Percentiles rank a stretch among this genome's conserved stretches.
phyloP scores from a whole-genome alignment of 2,797 vertebrate species.

The Pelobates cultripes region DNA sequence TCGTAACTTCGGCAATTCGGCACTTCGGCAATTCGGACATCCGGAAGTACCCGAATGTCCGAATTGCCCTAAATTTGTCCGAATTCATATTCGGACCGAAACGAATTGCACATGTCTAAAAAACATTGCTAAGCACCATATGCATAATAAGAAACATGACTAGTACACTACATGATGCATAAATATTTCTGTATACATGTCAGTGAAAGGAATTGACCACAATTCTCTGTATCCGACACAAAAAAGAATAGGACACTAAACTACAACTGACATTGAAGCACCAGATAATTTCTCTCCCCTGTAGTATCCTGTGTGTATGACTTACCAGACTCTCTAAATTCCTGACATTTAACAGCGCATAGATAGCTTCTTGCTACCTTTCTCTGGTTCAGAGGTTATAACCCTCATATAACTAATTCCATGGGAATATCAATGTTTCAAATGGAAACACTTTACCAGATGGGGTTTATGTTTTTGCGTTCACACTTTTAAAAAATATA shows the following conservation, averaged over 20 bases:
- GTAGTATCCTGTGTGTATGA: background rate
- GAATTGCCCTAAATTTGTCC: too few relatives aligned
- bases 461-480: constrained; percentile 6
- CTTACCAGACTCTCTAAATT: constrained; percentile 8
- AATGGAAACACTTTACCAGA: background rate
- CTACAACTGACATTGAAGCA: constrained; percentile 8
- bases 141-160: background rate
- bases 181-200: background rate
- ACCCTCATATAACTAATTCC: background rate
- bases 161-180: background rate
- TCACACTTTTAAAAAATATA: background rate
- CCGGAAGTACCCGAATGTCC: too few relatives aligned
- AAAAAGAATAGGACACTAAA: background rate
- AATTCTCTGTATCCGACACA: background rate
- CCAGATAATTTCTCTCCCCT: background rate
- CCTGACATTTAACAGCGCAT: constrained; percentile 3
- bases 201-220: background rate
- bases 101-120: too few relatives aligned
- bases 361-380: background rate
- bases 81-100: too few relatives aligned
- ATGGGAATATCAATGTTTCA: constrained; percentile 26
- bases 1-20: too few relatives aligned
- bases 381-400: constrained; percentile 20
- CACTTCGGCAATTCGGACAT: too few relatives aligned
- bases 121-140: too few relatives aligned